Evolutionary conservation across 2,113 vertebrate species (phyloP).

Genomic region (Seriola aureovittata): DNA sequence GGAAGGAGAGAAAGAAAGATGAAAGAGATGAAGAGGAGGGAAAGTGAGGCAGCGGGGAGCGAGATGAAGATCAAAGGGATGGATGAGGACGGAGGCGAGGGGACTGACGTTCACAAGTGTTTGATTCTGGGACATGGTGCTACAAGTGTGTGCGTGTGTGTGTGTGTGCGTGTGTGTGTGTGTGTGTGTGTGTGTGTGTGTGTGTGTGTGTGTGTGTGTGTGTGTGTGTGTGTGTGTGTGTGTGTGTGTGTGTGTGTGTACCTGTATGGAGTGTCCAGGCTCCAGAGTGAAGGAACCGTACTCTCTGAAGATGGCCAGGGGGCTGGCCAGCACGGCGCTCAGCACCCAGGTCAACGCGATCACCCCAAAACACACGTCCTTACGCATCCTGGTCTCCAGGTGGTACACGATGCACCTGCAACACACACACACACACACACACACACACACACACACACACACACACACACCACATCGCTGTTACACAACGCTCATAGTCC

Average conservation of each 20-base stretch:
- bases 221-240: too few relatives aligned
- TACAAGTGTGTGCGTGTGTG: slow-evolving; percentile 17
- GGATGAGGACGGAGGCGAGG: neutral
- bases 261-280: slow-evolving; percentile 90
- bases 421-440: slow-evolving; percentile 25
- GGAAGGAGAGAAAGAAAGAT: neutral
- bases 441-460: neutral
- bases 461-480: neutral
- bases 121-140: slow-evolving; percentile 3
- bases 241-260: slow-evolving; percentile 30
- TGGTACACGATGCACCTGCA: slow-evolving; percentile 93
- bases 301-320: slow-evolving; percentile 95
- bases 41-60: neutral
- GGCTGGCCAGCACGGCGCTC: slow-evolving; percentile 93
- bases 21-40: neutral
- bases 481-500: too few relatives aligned
- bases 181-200: slow-evolving; percentile 19
- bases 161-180: slow-evolving; percentile 11
- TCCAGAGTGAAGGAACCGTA: slow-evolving; percentile 90
- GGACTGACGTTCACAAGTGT: neutral
- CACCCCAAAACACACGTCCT: slow-evolving; percentile 90
- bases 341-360: slow-evolving; percentile 92
- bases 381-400: slow-evolving; percentile 94
- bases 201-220: too few relatives aligned
- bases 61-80: slow-evolving; percentile 1